Evolutionary conservation across 2,888 invertebrate genomes (phyloP).

Genomic region (Stenodera caucasica): DNA sequence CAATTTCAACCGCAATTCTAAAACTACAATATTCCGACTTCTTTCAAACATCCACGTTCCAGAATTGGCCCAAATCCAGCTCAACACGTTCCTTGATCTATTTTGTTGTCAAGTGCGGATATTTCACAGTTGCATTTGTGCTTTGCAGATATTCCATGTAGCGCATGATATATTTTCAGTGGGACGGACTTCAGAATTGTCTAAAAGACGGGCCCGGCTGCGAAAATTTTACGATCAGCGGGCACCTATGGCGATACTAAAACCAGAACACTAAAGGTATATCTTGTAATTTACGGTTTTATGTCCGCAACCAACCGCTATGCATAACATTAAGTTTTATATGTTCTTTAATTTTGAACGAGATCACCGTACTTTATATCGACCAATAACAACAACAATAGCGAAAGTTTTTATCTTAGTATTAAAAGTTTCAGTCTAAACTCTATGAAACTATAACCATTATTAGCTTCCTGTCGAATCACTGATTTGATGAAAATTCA

Average conservation of each 20-base stretch:
- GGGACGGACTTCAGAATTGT: background rate
- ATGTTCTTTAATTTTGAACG: slow-evolving; percentile 33
- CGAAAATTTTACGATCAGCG: slow-evolving; percentile 35
- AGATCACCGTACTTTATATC: slow-evolving; percentile 18
- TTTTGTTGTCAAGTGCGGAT: background rate
- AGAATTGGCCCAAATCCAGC: slow-evolving; percentile 2
- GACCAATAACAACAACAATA: slow-evolving; percentile 6
- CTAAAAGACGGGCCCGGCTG: slow-evolving; percentile 22
- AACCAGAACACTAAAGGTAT: slow-evolving; percentile 36
- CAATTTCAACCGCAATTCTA: too few species aligned
- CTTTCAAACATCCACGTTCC: too few species aligned
- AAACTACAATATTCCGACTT: too few species aligned
- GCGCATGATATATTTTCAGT: slow-evolving; percentile 22
- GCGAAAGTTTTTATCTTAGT: too few species aligned
- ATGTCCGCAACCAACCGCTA: slow-evolving; percentile 31
- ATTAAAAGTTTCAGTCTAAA: too few species aligned
- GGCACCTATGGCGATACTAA: slow-evolving; percentile 31
- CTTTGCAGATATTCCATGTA: slow-evolving; percentile 15
- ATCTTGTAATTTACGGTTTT: slow-evolving; percentile 39
- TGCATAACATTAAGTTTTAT: slow-evolving; percentile 36
- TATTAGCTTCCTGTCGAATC: too few species aligned
- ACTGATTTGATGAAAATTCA: background rate
- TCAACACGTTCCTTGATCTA: background rate
- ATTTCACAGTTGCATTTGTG: slow-evolving; percentile 20
- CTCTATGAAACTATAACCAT: too few species aligned